phyloP scores from a whole-genome alignment of 1,140 invertebrate genomes.

The Drosophila kepulauana region DNA sequence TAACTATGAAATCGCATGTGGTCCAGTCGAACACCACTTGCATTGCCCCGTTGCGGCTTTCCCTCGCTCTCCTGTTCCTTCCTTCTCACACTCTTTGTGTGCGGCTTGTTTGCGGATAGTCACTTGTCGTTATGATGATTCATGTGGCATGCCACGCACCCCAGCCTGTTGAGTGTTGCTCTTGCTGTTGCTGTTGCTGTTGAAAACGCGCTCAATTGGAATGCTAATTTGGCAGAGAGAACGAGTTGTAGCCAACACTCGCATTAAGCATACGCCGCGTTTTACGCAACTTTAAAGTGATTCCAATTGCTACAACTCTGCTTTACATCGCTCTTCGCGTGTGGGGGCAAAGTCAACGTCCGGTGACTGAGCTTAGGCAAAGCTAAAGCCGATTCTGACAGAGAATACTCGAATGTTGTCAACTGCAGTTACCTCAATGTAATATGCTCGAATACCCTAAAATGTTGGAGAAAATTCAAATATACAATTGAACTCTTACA shows the following conservation, averaged over 20 bases:
- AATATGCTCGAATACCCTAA: conserved; percentile 10
- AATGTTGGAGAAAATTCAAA: no score
- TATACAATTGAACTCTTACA: no score
- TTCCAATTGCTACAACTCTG: neutral
- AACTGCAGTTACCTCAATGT: conserved; percentile 15
- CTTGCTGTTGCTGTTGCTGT: conserved; percentile 20
- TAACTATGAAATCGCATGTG: conserved; percentile 69
- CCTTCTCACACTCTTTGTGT: neutral
- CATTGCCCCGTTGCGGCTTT: neutral
- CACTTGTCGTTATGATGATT: conserved; percentile 79
- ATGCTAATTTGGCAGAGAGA: conserved; percentile 63
- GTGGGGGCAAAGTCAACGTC: conserved; percentile 9
- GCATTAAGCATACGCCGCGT: conserved; percentile 52
- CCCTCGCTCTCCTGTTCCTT: neutral
- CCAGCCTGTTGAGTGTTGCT: conserved; percentile 56
- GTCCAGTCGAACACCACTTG: conserved; percentile 48
- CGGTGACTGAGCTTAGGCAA: conserved; percentile 23
- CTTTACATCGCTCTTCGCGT: neutral
- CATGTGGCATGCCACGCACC: conserved; percentile 65
- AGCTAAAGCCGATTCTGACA: conserved; percentile 29
- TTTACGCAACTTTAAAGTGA: conserved; percentile 41
- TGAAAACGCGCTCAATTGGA: conserved; percentile 68
- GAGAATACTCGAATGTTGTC: conserved; percentile 15
- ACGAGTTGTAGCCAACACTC: neutral
- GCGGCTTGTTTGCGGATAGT: conserved; percentile 56